phyloP scores from a whole-genome alignment of 2,888 invertebrate species.

The Auanema freiburgensis region DNA sequence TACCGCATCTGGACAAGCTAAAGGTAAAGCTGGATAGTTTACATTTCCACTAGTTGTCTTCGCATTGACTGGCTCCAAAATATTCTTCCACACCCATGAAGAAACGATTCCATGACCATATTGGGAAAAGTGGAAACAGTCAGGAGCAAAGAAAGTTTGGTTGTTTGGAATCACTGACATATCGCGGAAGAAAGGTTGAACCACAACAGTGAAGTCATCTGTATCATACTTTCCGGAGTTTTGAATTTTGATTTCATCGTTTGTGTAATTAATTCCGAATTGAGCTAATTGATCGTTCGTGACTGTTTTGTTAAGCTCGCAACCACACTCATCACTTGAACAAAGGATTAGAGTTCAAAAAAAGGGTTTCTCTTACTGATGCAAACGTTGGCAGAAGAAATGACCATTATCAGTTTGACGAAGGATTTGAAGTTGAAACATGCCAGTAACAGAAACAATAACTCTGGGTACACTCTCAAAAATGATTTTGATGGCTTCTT shows the following conservation, averaged over 20 bases:
- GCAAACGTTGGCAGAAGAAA: conserved; percentile 37
- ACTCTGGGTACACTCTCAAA: conserved; percentile 40
- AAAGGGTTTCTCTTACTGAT: conserved; percentile 21
- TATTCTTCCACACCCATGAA: conserved; percentile 53
- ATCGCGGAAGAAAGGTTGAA: conserved; percentile 51
- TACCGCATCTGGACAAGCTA: conserved; percentile 51
- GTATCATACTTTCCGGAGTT: conserved; percentile 40
- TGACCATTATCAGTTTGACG: conserved; percentile 38
- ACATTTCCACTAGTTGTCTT: conserved; percentile 42
- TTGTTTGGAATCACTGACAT: conserved; percentile 38
- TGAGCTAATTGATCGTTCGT: conserved; percentile 34
- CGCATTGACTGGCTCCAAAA: conserved; percentile 45
- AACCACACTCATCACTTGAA: conserved; percentile 48
- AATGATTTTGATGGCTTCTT: conserved; percentile 42
- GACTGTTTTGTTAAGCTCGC: conserved; percentile 40
- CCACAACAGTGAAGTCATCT: conserved; percentile 53
- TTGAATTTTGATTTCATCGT: conserved; percentile 38
- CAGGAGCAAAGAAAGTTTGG: conserved; percentile 49
- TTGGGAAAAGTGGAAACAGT: conserved; percentile 59
- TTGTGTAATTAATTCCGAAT: conserved; percentile 32
- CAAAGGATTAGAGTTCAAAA: conserved; percentile 1
- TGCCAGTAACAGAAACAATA: conserved; percentile 45
- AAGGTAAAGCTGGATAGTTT: conserved; percentile 28
- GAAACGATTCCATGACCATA: conserved; percentile 49
- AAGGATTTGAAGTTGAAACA: conserved; percentile 45